Evolutionary conservation across 2,888 invertebrate species (phyloP), one percentile per base, ranked within the genome.

Genomic region (Phorcus lineatus): DNA sequence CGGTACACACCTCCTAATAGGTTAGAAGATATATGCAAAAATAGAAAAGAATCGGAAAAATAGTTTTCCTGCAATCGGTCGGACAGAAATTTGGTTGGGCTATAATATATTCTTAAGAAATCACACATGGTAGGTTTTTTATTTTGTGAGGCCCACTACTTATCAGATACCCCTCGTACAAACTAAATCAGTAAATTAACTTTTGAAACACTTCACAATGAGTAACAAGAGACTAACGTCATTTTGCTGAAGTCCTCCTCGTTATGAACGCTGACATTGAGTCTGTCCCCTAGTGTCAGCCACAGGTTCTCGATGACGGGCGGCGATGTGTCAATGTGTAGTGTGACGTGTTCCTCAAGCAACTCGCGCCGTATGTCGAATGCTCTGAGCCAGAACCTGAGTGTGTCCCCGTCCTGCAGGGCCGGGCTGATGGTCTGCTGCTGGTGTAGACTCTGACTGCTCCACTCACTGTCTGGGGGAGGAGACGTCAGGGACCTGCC

Each of bases 281-380:
- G 52, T 4, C 75, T 74, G 53, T 80, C 80, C 2, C 77, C 81
- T 13, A 66, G 80, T 11, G 84, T 83, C 16, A 87, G 77, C 82
- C 86, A 85, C 53, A 87, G 74, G 75, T 85, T 79, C 17, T 78
- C 62, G 7, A 85, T 82, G 62, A 84, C 66, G 2, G 86, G 86
- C 22, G 84, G 83, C 13, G 86, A 86, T 0, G 78, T 77, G 77
- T 86, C 86, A 17, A 84, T 62, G 53, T 83, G 82, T 6, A 86
- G 80, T 0, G 77, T 80, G 13, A 82, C 62, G 13, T 40, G 16
- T 36, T 86, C 85, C 22, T 81, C 81, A 28, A 78, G 79, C 74
- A 77, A 82, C 11, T 77, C 74, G 24, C 70, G 81, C 3, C 81
- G 75, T n/a, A 85, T 66, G 77, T 86, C 86, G 52, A 77, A 77